Base-by-base conservation (phyloP, 2,888 invertebrate species). In the Parnassius apollo region DNA sequence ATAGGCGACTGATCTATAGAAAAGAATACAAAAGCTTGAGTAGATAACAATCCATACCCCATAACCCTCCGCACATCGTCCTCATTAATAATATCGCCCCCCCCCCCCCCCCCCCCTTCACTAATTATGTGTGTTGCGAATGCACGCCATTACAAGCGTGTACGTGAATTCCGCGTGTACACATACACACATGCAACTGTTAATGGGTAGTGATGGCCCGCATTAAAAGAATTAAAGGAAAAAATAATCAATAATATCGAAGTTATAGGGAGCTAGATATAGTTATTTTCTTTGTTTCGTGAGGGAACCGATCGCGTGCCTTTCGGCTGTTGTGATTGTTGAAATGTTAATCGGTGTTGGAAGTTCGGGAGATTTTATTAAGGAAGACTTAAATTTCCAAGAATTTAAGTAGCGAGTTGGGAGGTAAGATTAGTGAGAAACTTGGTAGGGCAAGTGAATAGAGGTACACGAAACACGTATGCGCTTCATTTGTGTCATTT, bases 71-170 rank as follows among this genome's bases (percentile, higher is more conserved):
- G 72, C 72, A 66, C 76, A 78, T 78, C 83, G 84, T 83, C 75
- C 91, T 92, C 92, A 92, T 92, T 91, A 92, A 91, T 91, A 91
- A 86, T 91, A 90, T 90, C 86, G 85, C 87, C 88, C 89, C 78
- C 78, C 75, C 82, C 42, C 52, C 76, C 82, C 11, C 58, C 45
- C 55, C 25, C 59, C 9, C 75, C 82, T 86, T 83, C 86, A 91
- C 92, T 92, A 92, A 92, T 92, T 92, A 91, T 86, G 83, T 88
- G 84, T 87, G 89, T 88, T 88, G 90, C 91, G 88, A 91, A 92
- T 91, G 91, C 90, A 90, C 77, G 71, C 70, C 68, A 69, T 65
- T 65, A 65, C 66, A 59, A 64, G 65, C 56, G 57, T 49, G 49
- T 62, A 61, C 58, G 58, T 65, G 63, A 67, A 63, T 50, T 51